phyloP scores from a whole-genome alignment of 2,888 invertebrate species.

The Thymelicus lineola region DNA sequence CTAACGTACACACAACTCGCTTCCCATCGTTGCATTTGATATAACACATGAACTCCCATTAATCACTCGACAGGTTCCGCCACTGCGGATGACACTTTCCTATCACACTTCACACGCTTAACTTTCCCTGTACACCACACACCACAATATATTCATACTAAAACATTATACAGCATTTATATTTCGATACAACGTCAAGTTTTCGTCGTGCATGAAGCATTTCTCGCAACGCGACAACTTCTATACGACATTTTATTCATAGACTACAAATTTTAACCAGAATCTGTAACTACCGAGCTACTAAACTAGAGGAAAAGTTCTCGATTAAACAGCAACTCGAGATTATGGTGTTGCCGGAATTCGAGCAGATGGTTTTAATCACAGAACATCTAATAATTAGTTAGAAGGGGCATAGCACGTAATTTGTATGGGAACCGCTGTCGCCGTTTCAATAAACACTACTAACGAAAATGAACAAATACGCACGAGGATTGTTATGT shows the following conservation, averaged over 20 bases:
- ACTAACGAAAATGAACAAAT: too few species aligned
- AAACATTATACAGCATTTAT: too few species aligned
- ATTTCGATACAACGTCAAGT: not conserved
- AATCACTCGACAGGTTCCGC: conserved; percentile 1
- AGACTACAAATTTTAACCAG: too few species aligned
- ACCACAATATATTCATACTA: too few species aligned
- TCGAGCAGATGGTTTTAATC: not conserved
- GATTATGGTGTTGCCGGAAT: not conserved
- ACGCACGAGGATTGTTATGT: too few species aligned
- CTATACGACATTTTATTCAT: too few species aligned
- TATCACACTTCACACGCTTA: conserved; percentile 1
- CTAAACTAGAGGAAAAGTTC: not conserved
- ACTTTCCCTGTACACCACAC: not conserved
- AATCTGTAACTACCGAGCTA: not conserved
- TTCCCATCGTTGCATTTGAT: conserved; percentile 46
- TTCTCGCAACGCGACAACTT: too few species aligned
- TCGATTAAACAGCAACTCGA: not conserved
- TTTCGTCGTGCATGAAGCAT: too few species aligned
- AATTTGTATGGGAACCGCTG: too few species aligned
- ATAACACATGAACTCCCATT: not conserved
- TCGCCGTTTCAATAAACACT: too few species aligned
- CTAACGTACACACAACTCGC: not conserved
- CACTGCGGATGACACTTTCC: not conserved
- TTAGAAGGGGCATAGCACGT: too few species aligned
- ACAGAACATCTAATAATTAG: too few species aligned